Conservation (phyloP, 2,113 vertebrate species). For the Ginglymostoma cirratum region DNA sequence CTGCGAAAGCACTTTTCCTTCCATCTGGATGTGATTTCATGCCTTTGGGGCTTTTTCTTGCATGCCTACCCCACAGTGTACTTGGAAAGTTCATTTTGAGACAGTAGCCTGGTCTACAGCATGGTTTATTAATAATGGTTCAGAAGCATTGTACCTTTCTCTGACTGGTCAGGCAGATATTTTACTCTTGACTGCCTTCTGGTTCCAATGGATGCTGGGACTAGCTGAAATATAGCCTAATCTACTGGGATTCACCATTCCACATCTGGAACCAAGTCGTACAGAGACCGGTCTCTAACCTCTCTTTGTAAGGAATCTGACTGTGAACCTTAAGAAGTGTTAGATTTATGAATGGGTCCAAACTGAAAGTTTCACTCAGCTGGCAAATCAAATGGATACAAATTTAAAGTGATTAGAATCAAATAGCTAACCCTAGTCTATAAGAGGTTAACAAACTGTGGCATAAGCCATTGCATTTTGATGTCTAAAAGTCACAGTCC, state of each 20-base stretch:
- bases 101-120: background rate
- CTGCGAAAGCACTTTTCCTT: constrained; percentile 2
- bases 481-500: background rate
- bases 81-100: constrained; percentile 1
- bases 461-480: background rate
- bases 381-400: background rate
- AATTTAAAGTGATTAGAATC: background rate
- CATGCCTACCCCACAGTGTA: background rate
- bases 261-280: background rate
- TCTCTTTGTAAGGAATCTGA: background rate
- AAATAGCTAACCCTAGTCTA: background rate
- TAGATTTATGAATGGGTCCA: background rate
- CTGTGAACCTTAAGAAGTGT: constrained; percentile 25
- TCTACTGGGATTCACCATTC: background rate
- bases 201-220: background rate
- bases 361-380: background rate
- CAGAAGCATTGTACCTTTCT: constrained; percentile 3
- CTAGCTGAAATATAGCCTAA: background rate
- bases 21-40: constrained; percentile 30
- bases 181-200: background rate
- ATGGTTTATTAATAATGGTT: constrained; percentile 21
- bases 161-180: constrained; percentile 23
- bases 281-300: background rate
- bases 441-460: background rate
- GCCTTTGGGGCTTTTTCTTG: background rate